Base-by-base conservation (phyloP, 2,797 vertebrate species). In the Microhierax caerulescens region DNA sequence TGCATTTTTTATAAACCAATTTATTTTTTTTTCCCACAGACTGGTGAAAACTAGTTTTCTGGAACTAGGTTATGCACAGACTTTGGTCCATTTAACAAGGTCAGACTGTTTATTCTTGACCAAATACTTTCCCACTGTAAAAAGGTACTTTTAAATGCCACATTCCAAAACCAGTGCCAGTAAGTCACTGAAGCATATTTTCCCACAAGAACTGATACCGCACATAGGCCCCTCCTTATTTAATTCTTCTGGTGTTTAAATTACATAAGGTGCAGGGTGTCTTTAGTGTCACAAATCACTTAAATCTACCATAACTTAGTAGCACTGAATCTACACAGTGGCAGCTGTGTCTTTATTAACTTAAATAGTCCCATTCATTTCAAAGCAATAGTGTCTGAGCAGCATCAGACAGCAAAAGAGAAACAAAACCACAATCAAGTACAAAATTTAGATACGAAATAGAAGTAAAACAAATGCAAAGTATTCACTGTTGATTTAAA, bases 61-160 rank as follows among this genome's bases (percentile, higher is more conserved):
- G 94, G 96, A 98, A 97, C 94, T 96, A 95, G 95, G 93, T 95
- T 98, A 95, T 93, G 88, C 95, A 97, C 80, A 94, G 97, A 98
- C 97, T 97, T 98, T 98, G 98, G 97, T 98, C 98, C 97, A 98
- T 98, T 98, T 98, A 98, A 97, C 98, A 98, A 98, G 98, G 98
- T 98, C 98, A 98, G 98, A 98, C 96, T 98, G 98, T 98, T 98
- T 98, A 98, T 98, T 98, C 98, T 98, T 97, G 98, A 98, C 97
- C 97, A 97, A 98, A 98, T 98, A 98, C 98, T 98, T 98, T 98
- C 98, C 98, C 98, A 98, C 98, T 98, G 98, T 98, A 98, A 98
- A 98, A 98, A 98, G 98, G 98, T 98, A 98, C 97, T 98, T 98
- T 97, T 97, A 98, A 98, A 99, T 98, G 98, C 98, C 98, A 98